phyloP scores from a whole-genome alignment of 2,113 vertebrate species.

The Reinhardtius hippoglossoides region DNA sequence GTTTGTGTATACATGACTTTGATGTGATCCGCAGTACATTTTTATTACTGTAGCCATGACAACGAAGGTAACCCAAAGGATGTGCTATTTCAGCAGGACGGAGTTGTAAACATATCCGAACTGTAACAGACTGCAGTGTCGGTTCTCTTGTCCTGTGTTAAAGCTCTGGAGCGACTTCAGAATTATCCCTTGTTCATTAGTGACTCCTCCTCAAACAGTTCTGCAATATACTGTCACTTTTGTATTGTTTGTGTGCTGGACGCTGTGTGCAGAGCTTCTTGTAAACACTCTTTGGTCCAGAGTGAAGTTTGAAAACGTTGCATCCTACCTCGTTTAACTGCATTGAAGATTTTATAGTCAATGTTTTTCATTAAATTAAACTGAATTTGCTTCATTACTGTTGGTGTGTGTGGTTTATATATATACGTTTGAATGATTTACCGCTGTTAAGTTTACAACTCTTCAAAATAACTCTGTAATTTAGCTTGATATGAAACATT shows the following conservation, averaged over 20 bases:
- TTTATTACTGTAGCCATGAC: not conserved
- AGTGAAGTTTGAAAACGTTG: not conserved
- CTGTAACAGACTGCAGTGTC: not conserved
- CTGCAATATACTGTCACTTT: too few relatives aligned
- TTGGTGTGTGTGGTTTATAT: not conserved
- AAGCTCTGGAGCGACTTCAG: not conserved
- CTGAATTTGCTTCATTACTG: not conserved
- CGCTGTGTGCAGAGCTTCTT: too few relatives aligned
- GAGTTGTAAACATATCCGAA: not conserved
- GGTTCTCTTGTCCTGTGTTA: too few relatives aligned
- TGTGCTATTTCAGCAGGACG: not conserved
- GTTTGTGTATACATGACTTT: slow-evolving; percentile 30
- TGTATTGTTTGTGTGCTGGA: too few relatives aligned
- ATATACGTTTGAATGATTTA: too few relatives aligned
- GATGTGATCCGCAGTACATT: slow-evolving; percentile 38
- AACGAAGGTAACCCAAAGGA: not conserved
- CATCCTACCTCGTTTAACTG: too few relatives aligned
- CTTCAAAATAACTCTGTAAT: not conserved
- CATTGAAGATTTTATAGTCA: too few relatives aligned
- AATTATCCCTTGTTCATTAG: too few relatives aligned
- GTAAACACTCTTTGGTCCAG: not conserved
- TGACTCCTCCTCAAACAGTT: too few relatives aligned
- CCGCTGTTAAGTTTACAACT: not conserved
- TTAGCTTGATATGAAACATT: not conserved
- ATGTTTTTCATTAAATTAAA: not conserved